Base-by-base conservation (phyloP, 2,888 invertebrate species). In the Lithophane leautieri region DNA sequence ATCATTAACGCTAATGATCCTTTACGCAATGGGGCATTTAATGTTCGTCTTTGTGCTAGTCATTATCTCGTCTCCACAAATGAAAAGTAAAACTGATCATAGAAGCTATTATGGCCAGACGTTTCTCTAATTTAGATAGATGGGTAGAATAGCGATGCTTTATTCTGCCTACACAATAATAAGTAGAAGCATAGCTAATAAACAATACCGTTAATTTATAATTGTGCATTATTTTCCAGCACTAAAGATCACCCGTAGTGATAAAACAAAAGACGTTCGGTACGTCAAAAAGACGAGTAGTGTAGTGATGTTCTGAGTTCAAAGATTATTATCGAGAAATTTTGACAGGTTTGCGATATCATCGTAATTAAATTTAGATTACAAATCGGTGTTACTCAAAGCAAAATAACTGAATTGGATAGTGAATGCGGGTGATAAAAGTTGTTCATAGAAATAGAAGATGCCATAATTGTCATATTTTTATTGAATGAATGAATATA, bases 301-400 rank as follows among this genome's bases (percentile, higher is more conserved):
- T 71, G 52, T 71, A 69, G 74, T 74, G 81, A 74, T 14, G 63
- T 69, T 16, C 47, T 1, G 44, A 56, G 72, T 70, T 78, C 71
- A 70, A 80, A 84, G 70, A 80, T 85, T 61, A 44, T 8, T 60
- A 79, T 75, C 70, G 34, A 72, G 61, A 25, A 50, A 11, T 70
- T 68, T 69, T 76, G 80, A 77, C 84, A 66, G 82, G 50, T 63
- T 42, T 1, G 14, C 65, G 70, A 83, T 79, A 68, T 4, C 22
- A 70, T 82, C 67, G 19, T 73, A 65, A 82, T 79, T 71, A 58
- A 56, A 69, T 79, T 79, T 73, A 54, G 67, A 70, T 71, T 25
- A 74, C 19, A 65, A 67, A 63, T 63, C 25, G 44, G 7, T 52
- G 47, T 19, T 62, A 14, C 65, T 62, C 40, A 52, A 28, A 82